Percentiles rank a stretch among this genome's conserved stretches.
These are phyloP conservation scores for Dolichotis patagonum DNA, from an alignment of 2,113 vertebrate genomes.

Conservation along the genomic window DNA sequence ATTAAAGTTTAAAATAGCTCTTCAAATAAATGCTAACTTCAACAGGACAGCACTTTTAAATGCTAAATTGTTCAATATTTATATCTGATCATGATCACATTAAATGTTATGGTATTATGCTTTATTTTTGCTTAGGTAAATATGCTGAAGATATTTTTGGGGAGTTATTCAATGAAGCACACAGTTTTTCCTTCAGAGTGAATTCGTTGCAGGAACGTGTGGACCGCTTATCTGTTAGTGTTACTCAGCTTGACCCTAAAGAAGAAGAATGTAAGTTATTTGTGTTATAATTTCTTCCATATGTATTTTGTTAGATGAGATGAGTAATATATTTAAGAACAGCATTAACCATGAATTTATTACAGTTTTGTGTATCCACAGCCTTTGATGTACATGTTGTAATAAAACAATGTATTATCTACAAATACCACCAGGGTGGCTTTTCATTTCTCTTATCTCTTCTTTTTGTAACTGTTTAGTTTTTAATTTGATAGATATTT, in stretches of 20 bases:
- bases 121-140: slow-evolving; percentile 91
- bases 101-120: slow-evolving; percentile 31
- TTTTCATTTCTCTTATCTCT: background rate
- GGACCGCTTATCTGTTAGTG: slow-evolving; percentile 97
- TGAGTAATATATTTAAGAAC: background rate
- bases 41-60: background rate
- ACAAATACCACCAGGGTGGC: background rate
- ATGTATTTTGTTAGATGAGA: background rate
- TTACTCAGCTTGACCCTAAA: slow-evolving; percentile 99
- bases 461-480: background rate
- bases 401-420: background rate
- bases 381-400: background rate
- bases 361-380: background rate
- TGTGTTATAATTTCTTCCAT: background rate
- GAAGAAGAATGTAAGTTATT: slow-evolving; percentile 96
- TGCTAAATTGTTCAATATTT: slow-evolving; percentile 22
- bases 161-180: slow-evolving; percentile 98
- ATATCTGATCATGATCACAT: background rate
- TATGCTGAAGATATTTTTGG: slow-evolving; percentile 99
- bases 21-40: slow-evolving; percentile 16
- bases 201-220: slow-evolving; percentile 99
- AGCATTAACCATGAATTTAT: slow-evolving; percentile 11
- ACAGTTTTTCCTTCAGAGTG: slow-evolving; percentile 98
- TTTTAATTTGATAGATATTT: background rate
- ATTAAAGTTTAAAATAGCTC: slow-evolving; percentile 7